Conservation (phyloP, 2,797 vertebrate species). For the Phalanger gymnotis region DNA sequence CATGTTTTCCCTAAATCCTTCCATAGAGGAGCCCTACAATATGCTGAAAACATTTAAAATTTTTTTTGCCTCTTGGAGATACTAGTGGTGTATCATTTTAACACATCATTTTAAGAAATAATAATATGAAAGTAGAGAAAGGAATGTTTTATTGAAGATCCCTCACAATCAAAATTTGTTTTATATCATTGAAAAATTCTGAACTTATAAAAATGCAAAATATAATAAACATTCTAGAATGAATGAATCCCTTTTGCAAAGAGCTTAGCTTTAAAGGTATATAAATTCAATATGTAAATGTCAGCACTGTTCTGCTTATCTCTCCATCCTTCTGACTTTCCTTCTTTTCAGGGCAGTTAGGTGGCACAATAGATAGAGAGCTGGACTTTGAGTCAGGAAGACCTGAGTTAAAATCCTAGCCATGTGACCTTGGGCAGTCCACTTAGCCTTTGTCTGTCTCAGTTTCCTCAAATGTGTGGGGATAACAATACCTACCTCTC, state of each 20-base stretch:
- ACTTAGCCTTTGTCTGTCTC: no score
- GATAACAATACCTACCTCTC: no score
- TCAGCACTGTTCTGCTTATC: not conserved
- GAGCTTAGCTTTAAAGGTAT: not conserved
- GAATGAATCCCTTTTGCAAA: not conserved
- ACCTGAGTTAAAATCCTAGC: no score
- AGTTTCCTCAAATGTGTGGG: no score
- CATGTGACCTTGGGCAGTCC: no score
- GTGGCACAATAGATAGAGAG: not conserved
- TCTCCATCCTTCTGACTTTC: not conserved
- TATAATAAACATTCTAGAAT: not conserved
- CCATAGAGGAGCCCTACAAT: not conserved
- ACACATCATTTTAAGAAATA: not conserved
- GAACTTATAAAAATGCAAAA: not conserved
- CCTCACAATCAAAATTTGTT: not conserved
- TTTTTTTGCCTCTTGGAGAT: not conserved
- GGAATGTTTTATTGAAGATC: not conserved
- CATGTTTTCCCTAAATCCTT: no score
- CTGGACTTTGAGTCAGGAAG: not conserved
- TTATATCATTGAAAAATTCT: not conserved
- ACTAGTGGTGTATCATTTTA: not conserved
- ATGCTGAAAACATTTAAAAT: not conserved
- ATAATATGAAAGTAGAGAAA: not conserved
- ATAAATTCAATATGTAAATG: not conserved
- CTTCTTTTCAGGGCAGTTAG: not conserved